phyloP scores from a whole-genome alignment of 2,888 invertebrate species.

The Drosophila tanythrix region DNA sequence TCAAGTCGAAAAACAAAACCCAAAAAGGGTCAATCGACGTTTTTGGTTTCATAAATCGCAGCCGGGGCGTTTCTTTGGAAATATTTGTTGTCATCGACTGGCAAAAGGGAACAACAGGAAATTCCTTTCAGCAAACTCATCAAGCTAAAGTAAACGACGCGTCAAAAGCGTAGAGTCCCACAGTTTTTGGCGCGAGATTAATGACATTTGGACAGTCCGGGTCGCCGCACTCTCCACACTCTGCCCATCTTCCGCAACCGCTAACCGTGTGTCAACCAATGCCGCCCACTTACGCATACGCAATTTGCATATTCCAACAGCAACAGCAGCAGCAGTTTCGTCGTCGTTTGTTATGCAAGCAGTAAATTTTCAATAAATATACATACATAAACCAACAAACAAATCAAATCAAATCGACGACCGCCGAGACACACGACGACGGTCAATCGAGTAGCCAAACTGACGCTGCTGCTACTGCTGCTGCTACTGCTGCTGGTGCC shows the following conservation, averaged over 20 bases:
- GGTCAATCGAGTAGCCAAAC: conserved; percentile 62
- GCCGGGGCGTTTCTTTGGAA: conserved; percentile 55
- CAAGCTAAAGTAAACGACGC: conserved; percentile 61
- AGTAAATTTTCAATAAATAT: conserved; percentile 79
- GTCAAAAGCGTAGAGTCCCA: conserved; percentile 29
- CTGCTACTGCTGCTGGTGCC: conserved; percentile 2
- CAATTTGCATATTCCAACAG: conserved; percentile 62
- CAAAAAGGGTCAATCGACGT: conserved; percentile 64
- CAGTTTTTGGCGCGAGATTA: conserved; percentile 69
- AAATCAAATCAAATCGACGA: conserved; percentile 66
- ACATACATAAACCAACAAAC: conserved; percentile 74
- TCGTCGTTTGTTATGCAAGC: conserved; percentile 73
- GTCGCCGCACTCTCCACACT: conserved; percentile 1
- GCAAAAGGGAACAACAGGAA: conserved; percentile 59
- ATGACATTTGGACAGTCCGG: conserved; percentile 64
- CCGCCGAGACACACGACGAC: conserved; percentile 36
- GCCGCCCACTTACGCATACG: conserved; percentile 63
- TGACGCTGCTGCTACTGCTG: conserved; percentile 38
- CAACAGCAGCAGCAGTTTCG: conserved; percentile 12
- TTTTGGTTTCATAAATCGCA: conserved; percentile 56
- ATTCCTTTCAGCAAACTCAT: conserved; percentile 77
- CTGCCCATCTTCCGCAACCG: not conserved
- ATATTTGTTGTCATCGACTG: conserved; percentile 32
- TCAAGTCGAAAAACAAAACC: conserved; percentile 17
- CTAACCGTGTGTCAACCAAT: conserved; percentile 20